Evolutionary conservation across 2,113 vertebrate genomes (phyloP).

Genomic region (Misgurnus mizolepis): DNA sequence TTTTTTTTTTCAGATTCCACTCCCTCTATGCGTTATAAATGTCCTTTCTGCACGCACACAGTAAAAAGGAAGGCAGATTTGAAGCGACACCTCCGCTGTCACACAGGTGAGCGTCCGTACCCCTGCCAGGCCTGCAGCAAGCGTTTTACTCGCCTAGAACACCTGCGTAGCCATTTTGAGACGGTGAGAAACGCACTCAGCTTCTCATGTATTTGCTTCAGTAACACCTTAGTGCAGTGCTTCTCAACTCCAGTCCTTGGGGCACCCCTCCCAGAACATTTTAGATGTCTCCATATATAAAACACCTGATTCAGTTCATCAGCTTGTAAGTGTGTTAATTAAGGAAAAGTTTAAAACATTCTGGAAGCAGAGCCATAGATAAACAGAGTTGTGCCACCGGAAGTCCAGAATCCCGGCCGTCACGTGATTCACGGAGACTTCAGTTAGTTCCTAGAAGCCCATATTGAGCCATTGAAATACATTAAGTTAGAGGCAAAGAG

Average conservation of each 20-base stretch:
- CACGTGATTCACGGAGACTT: neutral
- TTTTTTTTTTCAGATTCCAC: conserved; percentile 79
- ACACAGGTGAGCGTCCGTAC: conserved; percentile 94
- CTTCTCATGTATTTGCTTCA: neutral
- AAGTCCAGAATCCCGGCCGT: no score
- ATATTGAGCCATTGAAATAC: no score
- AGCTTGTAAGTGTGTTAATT: no score
- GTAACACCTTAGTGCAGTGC: neutral
- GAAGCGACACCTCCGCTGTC: conserved; percentile 95
- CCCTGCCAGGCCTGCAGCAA: conserved; percentile 96
- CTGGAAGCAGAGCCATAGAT: no score
- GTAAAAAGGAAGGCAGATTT: conserved; percentile 97
- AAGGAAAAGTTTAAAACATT: no score
- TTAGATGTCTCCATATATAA: no score
- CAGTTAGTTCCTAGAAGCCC: no score
- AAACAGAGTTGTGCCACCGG: no score
- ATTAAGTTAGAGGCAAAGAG: no score
- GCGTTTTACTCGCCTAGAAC: conserved; percentile 93
- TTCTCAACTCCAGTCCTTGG: no score
- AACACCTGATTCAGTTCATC: no score
- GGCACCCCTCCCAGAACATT: no score
- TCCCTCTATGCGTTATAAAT: conserved; percentile 93
- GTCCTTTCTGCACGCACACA: conserved; percentile 94
- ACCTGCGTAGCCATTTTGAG: conserved; percentile 95
- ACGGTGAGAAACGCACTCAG: conserved; percentile 76